Percentiles rank a stretch among this genome's conserved stretches.
phyloP scores from a whole-genome alignment of 2,888 invertebrate species.

The Patella caerulea region DNA sequence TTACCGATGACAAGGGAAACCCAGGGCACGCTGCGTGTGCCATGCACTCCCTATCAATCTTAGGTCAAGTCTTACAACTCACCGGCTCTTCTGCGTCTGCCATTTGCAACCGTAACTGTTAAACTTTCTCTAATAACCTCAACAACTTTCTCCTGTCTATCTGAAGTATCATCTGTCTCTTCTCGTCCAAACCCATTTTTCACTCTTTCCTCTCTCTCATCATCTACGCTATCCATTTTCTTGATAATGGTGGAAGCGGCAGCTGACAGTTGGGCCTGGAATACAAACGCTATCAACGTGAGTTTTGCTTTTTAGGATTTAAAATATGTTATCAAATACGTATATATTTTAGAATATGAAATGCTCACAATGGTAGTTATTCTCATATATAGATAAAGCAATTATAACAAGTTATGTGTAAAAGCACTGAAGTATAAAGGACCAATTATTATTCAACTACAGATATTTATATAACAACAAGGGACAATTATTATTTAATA shows the following conservation, averaged over 20 bases:
- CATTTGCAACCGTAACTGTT: slow-evolving; percentile 21
- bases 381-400: too few species aligned
- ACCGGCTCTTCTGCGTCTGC: slow-evolving; percentile 19
- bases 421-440: too few species aligned
- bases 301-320: too few species aligned
- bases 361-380: too few species aligned
- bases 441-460: too few species aligned
- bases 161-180: slow-evolving; percentile 5
- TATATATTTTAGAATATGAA: too few species aligned
- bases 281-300: too few species aligned
- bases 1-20: not conserved
- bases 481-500: too few species aligned
- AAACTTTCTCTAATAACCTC: slow-evolving; percentile 19
- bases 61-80: not conserved
- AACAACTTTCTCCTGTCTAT: slow-evolving; percentile 9
- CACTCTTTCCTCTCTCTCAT: slow-evolving; percentile 30
- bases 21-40: slow-evolving; percentile 5
- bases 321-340: too few species aligned
- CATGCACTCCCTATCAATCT: not conserved
- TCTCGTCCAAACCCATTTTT: slow-evolving; percentile 37
- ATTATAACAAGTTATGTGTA: too few species aligned
- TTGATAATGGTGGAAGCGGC: slow-evolving; percentile 29
- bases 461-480: too few species aligned
- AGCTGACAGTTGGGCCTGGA: slow-evolving; percentile 29
- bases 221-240: slow-evolving; percentile 30